A percentile compares a stretch with the other conserved stretches of the same genome.
phyloP scores from a whole-genome alignment of 1,140 invertebrate genomes.

The Bathynomus jamesi region DNA sequence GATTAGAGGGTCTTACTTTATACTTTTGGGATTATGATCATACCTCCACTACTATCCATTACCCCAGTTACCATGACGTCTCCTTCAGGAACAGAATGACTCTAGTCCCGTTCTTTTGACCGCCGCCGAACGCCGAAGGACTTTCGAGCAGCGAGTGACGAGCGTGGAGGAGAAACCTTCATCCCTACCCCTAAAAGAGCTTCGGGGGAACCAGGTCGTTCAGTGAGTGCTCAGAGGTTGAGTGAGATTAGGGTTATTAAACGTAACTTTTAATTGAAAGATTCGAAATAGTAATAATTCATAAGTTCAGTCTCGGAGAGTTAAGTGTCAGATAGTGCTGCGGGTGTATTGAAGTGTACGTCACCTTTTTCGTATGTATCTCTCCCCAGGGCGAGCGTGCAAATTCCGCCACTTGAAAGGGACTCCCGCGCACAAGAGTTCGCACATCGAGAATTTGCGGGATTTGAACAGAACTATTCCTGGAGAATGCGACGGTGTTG shows the following conservation, averaged over 20 bases:
- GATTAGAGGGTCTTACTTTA: too few species aligned
- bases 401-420: conserved; percentile 90
- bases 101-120: not conserved
- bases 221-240: conserved; percentile 10
- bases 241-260: too few species aligned
- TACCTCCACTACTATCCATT: too few species aligned
- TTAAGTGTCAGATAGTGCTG: too few species aligned
- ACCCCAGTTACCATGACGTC: too few species aligned
- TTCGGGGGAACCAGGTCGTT: conserved; percentile 16
- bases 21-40: too few species aligned
- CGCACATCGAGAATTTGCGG: conserved; percentile 83
- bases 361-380: too few species aligned
- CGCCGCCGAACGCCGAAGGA: conserved; percentile 12
- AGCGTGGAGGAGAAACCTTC: conserved; percentile 38
- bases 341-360: too few species aligned
- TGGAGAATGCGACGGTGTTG: conserved; percentile 87
- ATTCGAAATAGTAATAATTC: too few species aligned
- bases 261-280: too few species aligned
- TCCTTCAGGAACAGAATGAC: not conserved
- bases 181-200: conserved; percentile 20
- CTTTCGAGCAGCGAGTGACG: conserved; percentile 39
- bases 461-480: conserved; percentile 84
- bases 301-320: too few species aligned
- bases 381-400: conserved; percentile 64
- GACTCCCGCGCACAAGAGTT: conserved; percentile 76